Base-by-base conservation (phyloP, 1,140 invertebrate species). In the Brachionus sp. region DNA sequence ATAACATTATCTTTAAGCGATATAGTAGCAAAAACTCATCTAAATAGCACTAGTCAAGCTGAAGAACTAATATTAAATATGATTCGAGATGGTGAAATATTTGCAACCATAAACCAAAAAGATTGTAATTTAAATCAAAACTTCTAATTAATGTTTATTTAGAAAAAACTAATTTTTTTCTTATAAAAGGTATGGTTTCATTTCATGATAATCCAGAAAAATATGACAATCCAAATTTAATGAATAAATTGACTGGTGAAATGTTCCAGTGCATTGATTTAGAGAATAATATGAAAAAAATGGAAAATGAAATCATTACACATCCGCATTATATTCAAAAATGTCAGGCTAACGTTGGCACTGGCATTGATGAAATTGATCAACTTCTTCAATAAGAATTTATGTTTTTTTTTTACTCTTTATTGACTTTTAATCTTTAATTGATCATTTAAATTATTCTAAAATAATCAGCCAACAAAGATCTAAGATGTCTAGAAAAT, bases 41-140 rank as follows among this genome's bases (percentile, higher is more conserved):
- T 98, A 42, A 88, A 93, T 29, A 92, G 93, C 80, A 93, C 95
- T 10, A 90, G 91, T 16, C 94, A 96, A 88, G 96, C 96, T 23
- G 96, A 98, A 90, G 93, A 93, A 88, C 95, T 97, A 89, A 94
- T 98, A 86, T 90, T 98, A 53, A 93, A 95, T 88, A 98, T 98
- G 96, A 98, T 98, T 86, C 95, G 97, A 90, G 95, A 97, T 89
- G 94, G 94, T 75, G 95, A 98, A 90, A 98, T 98, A 85, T 97
- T 93, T 91, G 96, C 96, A 0, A 94, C 94, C 84, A 98, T 98
- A 77, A 97, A 98, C 90, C 95, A 98, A 89, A 96, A 95, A 89
- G 96, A 98, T 90, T 96, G 80, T 82, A 42, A 39, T 3, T 42
- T 35, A 9, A 78, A 57, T 12, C 16, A 80, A 80, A 7, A 12